Base-by-base conservation (phyloP, 2,888 invertebrate species). In the Himalopsyche japonica region DNA sequence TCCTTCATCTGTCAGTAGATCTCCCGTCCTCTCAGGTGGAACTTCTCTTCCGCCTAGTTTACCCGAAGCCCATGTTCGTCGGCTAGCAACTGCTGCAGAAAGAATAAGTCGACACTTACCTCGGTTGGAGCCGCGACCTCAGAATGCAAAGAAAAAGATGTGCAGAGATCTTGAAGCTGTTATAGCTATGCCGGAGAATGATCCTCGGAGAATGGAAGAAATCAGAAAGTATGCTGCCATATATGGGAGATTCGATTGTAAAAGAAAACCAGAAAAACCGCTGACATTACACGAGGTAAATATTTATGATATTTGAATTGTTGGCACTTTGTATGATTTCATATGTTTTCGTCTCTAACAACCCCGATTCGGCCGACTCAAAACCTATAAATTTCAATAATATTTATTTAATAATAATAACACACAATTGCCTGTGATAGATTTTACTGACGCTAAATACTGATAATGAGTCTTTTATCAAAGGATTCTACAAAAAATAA, bases 231-330 rank as follows among this genome's bases (percentile, higher is more conserved):
- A 97, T 90, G 97, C 99, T 1, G 98, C 99, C 47, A 99, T 99
- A 88, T 99, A 99, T 89, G 99, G 99, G 5, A 94, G 99, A 87
- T 99, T 99, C 90, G 99, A 99, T 90, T 98, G 99, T 89, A 99
- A 99, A 91, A 93, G 99, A 89, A 97, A 98, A 88, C 97, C 98
- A 0, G 98, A 98, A 91, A 99, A 99, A 90, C 98, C 99, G 0
- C 93, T 99, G 87, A 98, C 99, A 8, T 91, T 99, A 82, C 99
- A 99, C 90, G 99, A 99, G 94, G 97, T 95, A 88, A 89, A 89
- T 83, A 48, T 57, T 57, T 30, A 30, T 49, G 12, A 6, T 47
- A 18, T 49, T 3, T 24, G 15, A 15, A 37, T 37, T 37, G 10
- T 15, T 43, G 15, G 2, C 43, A 43, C 12, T 43, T 43, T 7